Percentiles rank a stretch among this genome's conserved stretches.
Evolutionary conservation across 2,113 vertebrate genomes (phyloP).

Genomic region (Labrus mixtus): DNA sequence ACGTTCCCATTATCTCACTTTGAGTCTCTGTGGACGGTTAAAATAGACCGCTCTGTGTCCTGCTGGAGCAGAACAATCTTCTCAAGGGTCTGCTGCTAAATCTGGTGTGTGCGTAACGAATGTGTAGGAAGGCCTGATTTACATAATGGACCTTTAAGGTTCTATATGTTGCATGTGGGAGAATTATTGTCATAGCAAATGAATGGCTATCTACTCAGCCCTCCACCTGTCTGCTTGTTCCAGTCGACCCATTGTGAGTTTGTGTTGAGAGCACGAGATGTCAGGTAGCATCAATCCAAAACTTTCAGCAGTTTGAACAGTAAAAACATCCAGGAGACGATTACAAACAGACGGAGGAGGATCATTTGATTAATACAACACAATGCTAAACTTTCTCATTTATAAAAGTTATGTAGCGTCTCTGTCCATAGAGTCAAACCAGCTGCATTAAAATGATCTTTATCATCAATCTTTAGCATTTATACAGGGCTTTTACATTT

Average conservation of each 20-base stretch:
- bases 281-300: neutral
- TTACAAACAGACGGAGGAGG: neutral
- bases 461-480: neutral
- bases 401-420: neutral
- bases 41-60: slow-evolving; percentile 69
- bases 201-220: neutral
- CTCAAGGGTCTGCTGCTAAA: slow-evolving; percentile 52
- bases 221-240: neutral
- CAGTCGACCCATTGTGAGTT: neutral
- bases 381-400: neutral
- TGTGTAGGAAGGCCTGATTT: neutral
- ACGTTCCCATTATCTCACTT: slow-evolving; percentile 73
- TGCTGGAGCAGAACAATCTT: slow-evolving; percentile 47
- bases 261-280: neutral
- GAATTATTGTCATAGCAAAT: neutral
- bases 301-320: no score
- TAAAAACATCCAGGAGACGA: no score
- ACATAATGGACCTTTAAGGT: neutral
- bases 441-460: neutral
- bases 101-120: neutral
- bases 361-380: neutral
- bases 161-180: neutral
- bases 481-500: no score
- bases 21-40: slow-evolving; percentile 71
- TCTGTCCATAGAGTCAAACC: neutral